A percentile compares a stretch with the other conserved stretches of the same genome.
phyloP scores from a whole-genome alignment of 2,888 invertebrate genomes.

The Coremacera marginata region DNA sequence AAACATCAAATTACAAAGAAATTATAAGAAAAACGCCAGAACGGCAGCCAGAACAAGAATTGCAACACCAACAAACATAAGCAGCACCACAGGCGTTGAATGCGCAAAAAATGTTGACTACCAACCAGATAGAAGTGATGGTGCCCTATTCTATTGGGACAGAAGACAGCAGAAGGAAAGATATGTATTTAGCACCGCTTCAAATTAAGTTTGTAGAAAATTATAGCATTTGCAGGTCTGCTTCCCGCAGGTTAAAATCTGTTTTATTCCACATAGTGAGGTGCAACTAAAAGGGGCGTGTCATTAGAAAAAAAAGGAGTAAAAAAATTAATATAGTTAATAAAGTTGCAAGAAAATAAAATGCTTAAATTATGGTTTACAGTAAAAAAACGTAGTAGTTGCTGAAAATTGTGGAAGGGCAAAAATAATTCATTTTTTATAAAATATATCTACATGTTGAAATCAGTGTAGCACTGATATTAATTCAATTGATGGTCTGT shows the following conservation, averaged over 20 bases:
- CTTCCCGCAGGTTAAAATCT: background rate
- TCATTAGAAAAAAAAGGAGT: too few species aligned
- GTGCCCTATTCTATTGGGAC: background rate
- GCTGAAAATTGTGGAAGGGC: too few species aligned
- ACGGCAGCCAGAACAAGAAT: background rate
- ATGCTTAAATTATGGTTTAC: background rate
- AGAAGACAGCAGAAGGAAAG: background rate
- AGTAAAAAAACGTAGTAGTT: background rate
- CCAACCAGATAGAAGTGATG: background rate
- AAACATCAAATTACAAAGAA: slow-evolving; percentile 10
- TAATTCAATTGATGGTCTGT: too few species aligned
- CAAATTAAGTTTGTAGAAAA: background rate
- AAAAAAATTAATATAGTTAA: too few species aligned
- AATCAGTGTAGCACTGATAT: too few species aligned
- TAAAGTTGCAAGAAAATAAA: background rate
- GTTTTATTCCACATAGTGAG: too few species aligned
- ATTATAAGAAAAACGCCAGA: background rate
- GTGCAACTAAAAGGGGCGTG: too few species aligned
- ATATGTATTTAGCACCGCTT: background rate
- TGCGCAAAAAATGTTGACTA: background rate
- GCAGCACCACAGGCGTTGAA: background rate
- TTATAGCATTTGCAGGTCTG: background rate
- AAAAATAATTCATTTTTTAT: too few species aligned
- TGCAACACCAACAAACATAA: background rate
- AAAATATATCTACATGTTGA: too few species aligned